Base-by-base conservation (phyloP, 2,888 invertebrate genomes). In the Brachyptera risi region DNA sequence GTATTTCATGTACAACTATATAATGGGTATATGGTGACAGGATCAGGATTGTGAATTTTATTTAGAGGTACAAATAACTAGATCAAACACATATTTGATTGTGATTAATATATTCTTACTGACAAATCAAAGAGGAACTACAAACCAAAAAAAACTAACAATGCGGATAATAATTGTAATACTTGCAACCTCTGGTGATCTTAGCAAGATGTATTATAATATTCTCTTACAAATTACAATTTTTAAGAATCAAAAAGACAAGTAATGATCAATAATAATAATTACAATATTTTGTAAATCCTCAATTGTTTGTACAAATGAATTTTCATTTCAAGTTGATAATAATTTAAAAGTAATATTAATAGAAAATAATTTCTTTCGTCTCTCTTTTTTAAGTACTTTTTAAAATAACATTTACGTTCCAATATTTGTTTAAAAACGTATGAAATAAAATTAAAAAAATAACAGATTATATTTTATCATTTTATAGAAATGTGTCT, bases 101-200 rank as follows among this genome's bases (percentile, higher is more conserved):
- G 56, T 60, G 56, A 60, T 60, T 60, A 60, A 60, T 51, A 60
- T 60, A 60, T 56, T 27, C 31, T 50, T 56, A 56, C 54, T 37
- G 54, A 54, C 21, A 54, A 54, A 56, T 44, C 56, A 56, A 37
- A 59, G 40, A 60, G 60, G 60, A 60, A 60, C 60, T 60, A 60
- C 60, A 54, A 60, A 56, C 56, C 56, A 54, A 38, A 24, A 50
- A 47, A 3, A 19, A 21, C 54, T 54, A 51, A 51, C 50, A 31
- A 31, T 51, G 50, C 31, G 31, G n/a, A 51, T 51, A 51, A 51
- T 51, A 15, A 51, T 24, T 51, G 24, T 51, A 51, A 51, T 51
- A 51, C 50, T 51, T 51, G 13, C 3, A 7, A 27, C 26, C n/a
- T 7, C 42, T n/a, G n/a, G n/a, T n/a, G n/a, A n/a, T n/a, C n/a